phyloP scores from a whole-genome alignment of 2,888 invertebrate species.

The Thelaira solivaga region DNA sequence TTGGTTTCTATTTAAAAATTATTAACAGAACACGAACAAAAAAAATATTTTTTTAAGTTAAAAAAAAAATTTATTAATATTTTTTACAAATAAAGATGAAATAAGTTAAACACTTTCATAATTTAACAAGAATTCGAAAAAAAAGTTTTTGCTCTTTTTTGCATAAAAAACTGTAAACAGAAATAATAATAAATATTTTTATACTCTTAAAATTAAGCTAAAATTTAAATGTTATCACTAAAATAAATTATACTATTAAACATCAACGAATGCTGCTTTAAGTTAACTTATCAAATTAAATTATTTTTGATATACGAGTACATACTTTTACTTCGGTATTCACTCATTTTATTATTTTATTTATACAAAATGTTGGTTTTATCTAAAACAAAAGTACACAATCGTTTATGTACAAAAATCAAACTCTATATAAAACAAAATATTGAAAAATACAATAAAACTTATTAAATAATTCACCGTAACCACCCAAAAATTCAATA shows the following conservation, averaged over 20 bases:
- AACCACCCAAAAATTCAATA: conserved; percentile 55
- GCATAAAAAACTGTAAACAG: not conserved
- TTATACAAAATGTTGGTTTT: conserved; percentile 16
- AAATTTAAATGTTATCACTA: conserved; percentile 19
- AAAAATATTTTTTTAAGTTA: too few species aligned
- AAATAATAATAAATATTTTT: not conserved
- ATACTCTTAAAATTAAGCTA: conserved; percentile 37
- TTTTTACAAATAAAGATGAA: too few species aligned
- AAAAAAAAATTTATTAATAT: too few species aligned
- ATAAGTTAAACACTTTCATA: too few species aligned
- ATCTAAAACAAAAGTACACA: conserved; percentile 39
- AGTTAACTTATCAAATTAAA: conserved; percentile 18
- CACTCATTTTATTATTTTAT: too few species aligned
- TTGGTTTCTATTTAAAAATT: too few species aligned
- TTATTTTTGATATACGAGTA: conserved; percentile 15
- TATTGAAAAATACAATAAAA: conserved; percentile 45
- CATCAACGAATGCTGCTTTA: conserved; percentile 59
- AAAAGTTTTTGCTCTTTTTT: not conserved
- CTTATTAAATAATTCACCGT: conserved; percentile 50
- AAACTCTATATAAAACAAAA: conserved; percentile 30
- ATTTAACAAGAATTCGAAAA: too few species aligned
- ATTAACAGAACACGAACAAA: too few species aligned
- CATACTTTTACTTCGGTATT: too few species aligned
- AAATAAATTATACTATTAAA: conserved; percentile 23
- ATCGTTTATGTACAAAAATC: conserved; percentile 59